A percentile compares a stretch with the other conserved stretches of the same genome.
Conservation (phyloP, 2,797 vertebrate species). For the Halcyon smyrnensis region DNA sequence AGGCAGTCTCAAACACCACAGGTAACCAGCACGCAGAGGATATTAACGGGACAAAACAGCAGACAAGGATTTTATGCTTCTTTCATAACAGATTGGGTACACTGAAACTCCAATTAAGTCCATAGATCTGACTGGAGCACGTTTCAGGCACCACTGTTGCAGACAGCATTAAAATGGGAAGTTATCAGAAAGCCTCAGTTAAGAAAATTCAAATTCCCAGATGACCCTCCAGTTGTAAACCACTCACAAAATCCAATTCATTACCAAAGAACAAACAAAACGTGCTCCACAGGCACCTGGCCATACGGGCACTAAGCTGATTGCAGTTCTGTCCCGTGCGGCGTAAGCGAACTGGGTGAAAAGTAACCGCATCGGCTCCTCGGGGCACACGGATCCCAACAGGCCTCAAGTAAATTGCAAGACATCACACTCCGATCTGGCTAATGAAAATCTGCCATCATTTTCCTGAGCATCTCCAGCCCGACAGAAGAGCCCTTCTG, state of each 20-base stretch:
- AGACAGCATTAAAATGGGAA: not conserved
- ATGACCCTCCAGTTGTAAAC: not conserved
- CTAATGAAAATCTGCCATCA: constrained; percentile 55
- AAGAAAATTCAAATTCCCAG: not conserved
- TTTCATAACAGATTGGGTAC: not conserved
- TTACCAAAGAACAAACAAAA: not conserved
- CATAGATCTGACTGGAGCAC: fast-evolving
- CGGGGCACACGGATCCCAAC: not conserved
- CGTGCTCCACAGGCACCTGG: not conserved
- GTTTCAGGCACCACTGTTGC: not conserved
- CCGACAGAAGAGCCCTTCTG: constrained; percentile 29
- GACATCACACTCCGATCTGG: constrained; percentile 20
- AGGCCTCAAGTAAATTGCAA: not conserved
- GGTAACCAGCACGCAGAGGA: not conserved
- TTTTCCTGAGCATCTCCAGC: constrained; percentile 35
- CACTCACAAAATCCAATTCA: not conserved
- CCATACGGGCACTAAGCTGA: not conserved
- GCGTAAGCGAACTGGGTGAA: not conserved
- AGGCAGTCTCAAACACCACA: not conserved
- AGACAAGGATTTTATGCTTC: not conserved
- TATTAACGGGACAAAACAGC: not conserved
- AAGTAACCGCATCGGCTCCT: not conserved
- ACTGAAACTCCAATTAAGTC: not conserved
- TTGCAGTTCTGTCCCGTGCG: not conserved
- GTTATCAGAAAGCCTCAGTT: not conserved